Conservation (phyloP, 2,113 vertebrate genomes). For the Tachysurus fulvidraco region DNA sequence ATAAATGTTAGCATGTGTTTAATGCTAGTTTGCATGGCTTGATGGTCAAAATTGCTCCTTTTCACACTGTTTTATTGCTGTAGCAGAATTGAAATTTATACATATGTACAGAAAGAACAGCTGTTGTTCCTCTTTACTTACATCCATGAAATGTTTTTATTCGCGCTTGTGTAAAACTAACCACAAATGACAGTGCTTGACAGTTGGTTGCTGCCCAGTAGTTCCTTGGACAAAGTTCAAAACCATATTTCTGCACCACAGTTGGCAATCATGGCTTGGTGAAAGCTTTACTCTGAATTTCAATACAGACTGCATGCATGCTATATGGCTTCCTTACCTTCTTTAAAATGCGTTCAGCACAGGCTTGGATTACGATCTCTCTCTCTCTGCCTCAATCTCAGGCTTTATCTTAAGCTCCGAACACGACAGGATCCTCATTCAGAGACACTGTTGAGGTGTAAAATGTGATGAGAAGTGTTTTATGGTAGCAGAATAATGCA, state of each 20-base stretch:
- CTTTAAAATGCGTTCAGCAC: conserved; percentile 7
- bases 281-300: not conserved
- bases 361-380: not conserved
- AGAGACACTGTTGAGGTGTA: not conserved
- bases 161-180: conserved; percentile 39
- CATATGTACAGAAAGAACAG: not conserved
- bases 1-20: not conserved
- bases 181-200: conserved; percentile 45
- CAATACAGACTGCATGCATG: not conserved
- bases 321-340: not conserved
- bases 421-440: not conserved
- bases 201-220: conserved; percentile 34
- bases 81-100: not conserved
- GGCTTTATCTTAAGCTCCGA: not conserved
- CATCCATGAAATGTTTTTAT: conserved; percentile 28
- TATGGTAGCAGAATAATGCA: not conserved
- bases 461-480: not conserved
- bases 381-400: not conserved
- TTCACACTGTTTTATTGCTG: not conserved
- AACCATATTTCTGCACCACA: conserved; percentile 37
- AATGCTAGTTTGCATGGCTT: not conserved
- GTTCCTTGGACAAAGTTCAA: conserved; percentile 45
- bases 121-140: conserved; percentile 28
- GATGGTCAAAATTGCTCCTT: not conserved
- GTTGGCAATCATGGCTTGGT: conserved; percentile 19